phyloP scores from a whole-genome alignment of 2,888 invertebrate genomes.

The Dioctria rufipes region DNA sequence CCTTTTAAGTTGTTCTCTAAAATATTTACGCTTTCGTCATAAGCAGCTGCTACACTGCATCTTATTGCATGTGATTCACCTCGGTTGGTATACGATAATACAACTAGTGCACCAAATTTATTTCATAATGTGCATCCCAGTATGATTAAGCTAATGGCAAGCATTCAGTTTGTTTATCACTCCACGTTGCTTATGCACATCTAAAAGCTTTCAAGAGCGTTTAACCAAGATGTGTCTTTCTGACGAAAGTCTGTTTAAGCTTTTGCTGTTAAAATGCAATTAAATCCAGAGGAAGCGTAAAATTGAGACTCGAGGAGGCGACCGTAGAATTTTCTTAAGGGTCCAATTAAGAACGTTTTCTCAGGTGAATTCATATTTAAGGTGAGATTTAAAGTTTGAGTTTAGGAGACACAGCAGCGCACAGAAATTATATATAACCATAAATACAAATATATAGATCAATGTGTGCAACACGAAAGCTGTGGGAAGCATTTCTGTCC shows the following conservation, averaged over 20 bases:
- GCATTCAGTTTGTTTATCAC: conserved; percentile 34
- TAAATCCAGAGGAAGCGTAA: conserved; percentile 39
- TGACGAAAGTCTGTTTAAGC: conserved; percentile 42
- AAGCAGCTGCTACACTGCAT: too few relatives aligned
- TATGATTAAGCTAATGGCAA: conserved; percentile 37
- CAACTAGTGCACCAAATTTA: not conserved
- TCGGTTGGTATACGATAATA: too few relatives aligned
- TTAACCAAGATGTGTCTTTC: conserved; percentile 47
- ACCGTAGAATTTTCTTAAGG: conserved; percentile 43
- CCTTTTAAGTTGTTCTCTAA: too few relatives aligned
- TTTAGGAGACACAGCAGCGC: conserved; percentile 17
- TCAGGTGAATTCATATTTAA: conserved; percentile 48
- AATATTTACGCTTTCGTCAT: too few relatives aligned
- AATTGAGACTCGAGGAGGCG: conserved; percentile 35
- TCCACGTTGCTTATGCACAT: conserved; percentile 16
- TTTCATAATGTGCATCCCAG: conserved; percentile 10
- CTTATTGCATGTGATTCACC: too few relatives aligned
- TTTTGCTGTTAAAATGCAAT: conserved; percentile 44
- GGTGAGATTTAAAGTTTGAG: conserved; percentile 39
- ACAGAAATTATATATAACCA: too few relatives aligned
- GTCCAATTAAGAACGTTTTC: conserved; percentile 45
- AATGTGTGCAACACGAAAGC: not conserved
- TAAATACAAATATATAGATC: too few relatives aligned
- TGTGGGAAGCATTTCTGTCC: not conserved
- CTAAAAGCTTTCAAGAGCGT: conserved; percentile 30